A percentile compares a stretch with the other conserved stretches of the same genome.
These are phyloP conservation scores for Tachina lurida DNA, from an alignment of 2,888 invertebrate genomes.

Conservation along the genomic window DNA sequence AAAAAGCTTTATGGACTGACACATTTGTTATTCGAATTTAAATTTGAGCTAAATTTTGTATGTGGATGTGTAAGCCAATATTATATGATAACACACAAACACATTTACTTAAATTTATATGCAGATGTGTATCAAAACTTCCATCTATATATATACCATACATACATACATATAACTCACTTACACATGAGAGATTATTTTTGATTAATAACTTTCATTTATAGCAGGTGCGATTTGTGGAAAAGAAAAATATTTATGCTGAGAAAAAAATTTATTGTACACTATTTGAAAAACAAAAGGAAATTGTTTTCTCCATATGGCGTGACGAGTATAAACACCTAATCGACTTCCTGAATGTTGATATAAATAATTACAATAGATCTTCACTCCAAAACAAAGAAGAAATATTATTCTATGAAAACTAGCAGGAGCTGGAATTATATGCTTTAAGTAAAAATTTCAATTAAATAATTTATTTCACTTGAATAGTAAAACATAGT, in stretches of 20 bases:
- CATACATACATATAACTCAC: not conserved
- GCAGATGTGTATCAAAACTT: not conserved
- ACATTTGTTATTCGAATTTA: conserved; percentile 23
- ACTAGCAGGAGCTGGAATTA: no score
- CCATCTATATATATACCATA: not conserved
- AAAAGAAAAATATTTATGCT: not conserved
- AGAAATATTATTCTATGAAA: no score
- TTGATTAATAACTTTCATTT: conserved; percentile 61
- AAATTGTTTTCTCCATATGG: not conserved
- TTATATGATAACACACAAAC: not conserved
- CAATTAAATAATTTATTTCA: no score
- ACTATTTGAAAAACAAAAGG: conserved; percentile 11
- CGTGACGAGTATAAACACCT: no score
- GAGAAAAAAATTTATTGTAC: conserved; percentile 14
- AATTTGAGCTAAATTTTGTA: conserved; percentile 6
- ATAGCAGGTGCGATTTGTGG: conserved; percentile 33
- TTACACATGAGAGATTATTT: conserved; percentile 22
- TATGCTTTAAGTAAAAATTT: no score
- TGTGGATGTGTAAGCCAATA: not conserved
- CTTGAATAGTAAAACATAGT: no score
- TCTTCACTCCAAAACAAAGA: no score
- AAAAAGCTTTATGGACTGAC: not conserved
- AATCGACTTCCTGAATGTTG: not conserved
- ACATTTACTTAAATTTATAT: conserved; percentile 1
- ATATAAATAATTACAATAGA: not conserved